Conservation (phyloP, 2,888 invertebrate genomes). For the Agonum fuliginosum region DNA sequence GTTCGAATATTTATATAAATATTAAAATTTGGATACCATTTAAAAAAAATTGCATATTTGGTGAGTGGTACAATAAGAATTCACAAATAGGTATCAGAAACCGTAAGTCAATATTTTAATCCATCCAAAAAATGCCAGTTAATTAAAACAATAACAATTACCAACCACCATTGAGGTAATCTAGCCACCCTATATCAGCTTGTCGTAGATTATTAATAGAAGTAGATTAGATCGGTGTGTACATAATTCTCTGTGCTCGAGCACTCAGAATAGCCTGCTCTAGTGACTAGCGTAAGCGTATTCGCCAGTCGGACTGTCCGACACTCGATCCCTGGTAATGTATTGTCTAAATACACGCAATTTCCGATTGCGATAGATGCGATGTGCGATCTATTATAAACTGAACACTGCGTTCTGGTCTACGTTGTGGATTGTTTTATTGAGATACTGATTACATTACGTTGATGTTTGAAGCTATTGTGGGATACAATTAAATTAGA, state of each 20-base stretch:
- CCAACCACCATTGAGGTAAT: too few species aligned
- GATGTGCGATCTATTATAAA: too few species aligned
- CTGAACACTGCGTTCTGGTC: too few species aligned
- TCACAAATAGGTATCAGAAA: too few species aligned
- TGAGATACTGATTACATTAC: conserved; percentile 3
- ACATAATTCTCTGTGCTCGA: conserved; percentile 49
- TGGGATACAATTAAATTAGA: background rate
- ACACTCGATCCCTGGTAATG: conserved; percentile 45
- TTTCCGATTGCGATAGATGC: conserved; percentile 45
- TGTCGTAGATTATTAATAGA: conserved; percentile 54
- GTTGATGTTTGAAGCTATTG: background rate
- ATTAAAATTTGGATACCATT: too few species aligned
- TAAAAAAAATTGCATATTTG: too few species aligned
- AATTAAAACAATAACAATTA: too few species aligned
- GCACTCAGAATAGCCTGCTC: conserved; percentile 29
- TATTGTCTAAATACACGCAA: conserved; percentile 57
- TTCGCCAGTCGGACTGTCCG: background rate
- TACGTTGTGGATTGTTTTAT: background rate
- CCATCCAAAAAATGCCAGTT: too few species aligned
- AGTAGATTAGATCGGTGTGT: conserved; percentile 58
- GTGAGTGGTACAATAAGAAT: too few species aligned
- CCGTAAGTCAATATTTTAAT: too few species aligned
- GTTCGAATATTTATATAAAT: too few species aligned
- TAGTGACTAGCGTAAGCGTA: conserved; percentile 5
- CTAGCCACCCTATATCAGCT: background rate